A percentile compares a stretch with the other conserved stretches of the same genome.
These are phyloP conservation scores for Sinocyclocheilus rhinocerous DNA, from an alignment of 2,113 vertebrate species.

Conservation along the genomic window DNA sequence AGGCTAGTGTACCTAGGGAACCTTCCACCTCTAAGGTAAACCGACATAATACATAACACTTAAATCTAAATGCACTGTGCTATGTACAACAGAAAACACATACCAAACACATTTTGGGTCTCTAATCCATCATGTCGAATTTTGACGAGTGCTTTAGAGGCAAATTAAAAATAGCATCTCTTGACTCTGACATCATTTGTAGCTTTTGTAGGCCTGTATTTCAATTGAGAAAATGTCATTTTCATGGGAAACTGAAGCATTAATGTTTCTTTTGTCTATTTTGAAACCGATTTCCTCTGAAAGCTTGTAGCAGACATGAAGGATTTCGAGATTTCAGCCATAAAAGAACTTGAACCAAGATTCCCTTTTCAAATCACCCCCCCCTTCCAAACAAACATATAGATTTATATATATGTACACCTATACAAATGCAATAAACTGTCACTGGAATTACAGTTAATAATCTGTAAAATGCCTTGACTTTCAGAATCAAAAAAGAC, in stretches of 20 bases:
- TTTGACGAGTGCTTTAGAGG: conserved; percentile 33
- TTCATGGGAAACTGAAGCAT: conserved; percentile 3
- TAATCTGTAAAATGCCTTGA: conserved; percentile 7
- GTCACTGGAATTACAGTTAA: neutral
- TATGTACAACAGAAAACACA: conserved; percentile 21
- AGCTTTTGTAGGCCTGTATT: neutral
- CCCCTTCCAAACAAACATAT: conserved; percentile 4
- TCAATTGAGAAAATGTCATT: neutral
- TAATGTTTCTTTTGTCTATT: conserved; percentile 11
- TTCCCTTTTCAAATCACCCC: neutral
- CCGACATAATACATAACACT: neutral
- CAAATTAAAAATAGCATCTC: neutral
- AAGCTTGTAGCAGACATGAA: conserved; percentile 36
- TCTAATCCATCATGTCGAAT: conserved; percentile 13
- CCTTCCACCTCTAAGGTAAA: neutral
- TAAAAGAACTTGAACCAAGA: neutral
- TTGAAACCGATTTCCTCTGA: neutral
- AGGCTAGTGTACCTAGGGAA: conserved; percentile 1
- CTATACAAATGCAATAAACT: conserved; percentile 21
- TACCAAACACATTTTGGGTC: neutral
- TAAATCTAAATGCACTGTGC: conserved; percentile 20
- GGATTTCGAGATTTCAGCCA: conserved; percentile 11
- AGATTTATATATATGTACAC: conserved; percentile 16
- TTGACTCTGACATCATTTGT: neutral
- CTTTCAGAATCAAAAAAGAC: conserved; percentile 5